Evolutionary conservation across 2,888 invertebrate genomes (phyloP), one percentile per base, ranked within the genome.

Genomic region (Luffia ferchaultella): DNA sequence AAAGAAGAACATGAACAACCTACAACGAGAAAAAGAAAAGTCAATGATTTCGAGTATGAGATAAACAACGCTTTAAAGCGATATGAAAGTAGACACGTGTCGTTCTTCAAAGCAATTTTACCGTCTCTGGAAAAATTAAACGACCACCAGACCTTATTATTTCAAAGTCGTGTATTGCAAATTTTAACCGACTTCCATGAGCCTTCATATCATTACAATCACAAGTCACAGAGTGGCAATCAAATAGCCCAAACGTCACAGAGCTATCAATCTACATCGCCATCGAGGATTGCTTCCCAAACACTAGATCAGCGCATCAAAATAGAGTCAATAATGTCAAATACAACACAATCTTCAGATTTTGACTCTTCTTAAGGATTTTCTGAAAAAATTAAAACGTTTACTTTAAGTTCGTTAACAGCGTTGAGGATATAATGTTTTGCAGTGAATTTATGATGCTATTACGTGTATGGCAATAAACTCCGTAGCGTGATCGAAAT

Each of bases 41-140:
- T 16, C 16, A 52, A 55, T 55, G 51, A 51, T 45, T 52, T 55
- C 50, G 54, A 55, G 45, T 43, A 18, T 18, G 9, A 53, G 20
- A 55, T 55, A 51, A 12, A 52, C 40, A 20, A 51, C 50, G 51
- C 49, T 43, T 50, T 52, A 51, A 45, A 44, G 2, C 19, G n/a
- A 30, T 16, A 51, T 18, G 55, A 55, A 49, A 55, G 52, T 45
- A 41, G 54, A 54, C 30, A 30, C 12, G 30, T 30, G 12, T 30
- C 45, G 45, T 49, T 50, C 40, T 45, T 30, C 18, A 50, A 45
- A 18, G 17, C 45, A 19, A 50, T 45, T 58, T 30, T 60, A 53
- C 60, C 57, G 50, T 60, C 61, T 51, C 52, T 60, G 42, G 53
- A 62, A 58, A 56, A 45, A 54, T 60, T 61, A 44, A 50, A 57